Evolutionary conservation across 1,140 invertebrate species (phyloP), one percentile per base, ranked within the genome.

Genomic region (Lordiphosa collinella): DNA sequence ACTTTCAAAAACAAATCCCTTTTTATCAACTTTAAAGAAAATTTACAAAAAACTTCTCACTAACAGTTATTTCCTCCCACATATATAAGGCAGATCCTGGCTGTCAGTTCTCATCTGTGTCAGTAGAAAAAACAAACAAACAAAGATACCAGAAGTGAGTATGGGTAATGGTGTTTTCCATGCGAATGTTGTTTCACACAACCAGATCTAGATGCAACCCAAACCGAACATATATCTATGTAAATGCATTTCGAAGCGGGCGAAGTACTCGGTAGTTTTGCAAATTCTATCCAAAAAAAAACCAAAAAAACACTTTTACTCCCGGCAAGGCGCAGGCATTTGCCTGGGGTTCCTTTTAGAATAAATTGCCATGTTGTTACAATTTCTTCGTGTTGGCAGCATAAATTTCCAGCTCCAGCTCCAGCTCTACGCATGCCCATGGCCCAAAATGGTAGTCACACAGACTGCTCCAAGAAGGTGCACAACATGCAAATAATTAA

Each of bases 401-500:
- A 82, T 73, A 84, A 86, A 82, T 82, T 86, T 65, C 18, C 18
- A 18, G n/a, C n/a, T n/a, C n/a, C 54, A 56, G n/a, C 7, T 1
- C n/a, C 18, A 43, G 31, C 53, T 54, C 36, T 61, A 34, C 47
- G 36, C 47, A 14, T 22, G 36, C 36, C 4, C 32, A 14, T 25
- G 34, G 14, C 10, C 25, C 22, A 51, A 55, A 54, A 34, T 55
- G 56, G 35, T 31, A 11, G 53, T 36, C 6, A 10, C 43, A 54
- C 34, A 36, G 36, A 34, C 12, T 50, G 41, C 44, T 50, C 43
- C 53, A 67, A 44, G 49, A 69, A 72, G 84, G 70, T 87, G 84
- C 73, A 50, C 63, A 79, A 87, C 84, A 87, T 87, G 84, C 84
- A 87, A 87, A 87, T 87, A 87, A 87, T 87, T 87, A 87, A 87